Conservation (phyloP, 2,113 vertebrate genomes). For the Barnardius zonarius region DNA sequence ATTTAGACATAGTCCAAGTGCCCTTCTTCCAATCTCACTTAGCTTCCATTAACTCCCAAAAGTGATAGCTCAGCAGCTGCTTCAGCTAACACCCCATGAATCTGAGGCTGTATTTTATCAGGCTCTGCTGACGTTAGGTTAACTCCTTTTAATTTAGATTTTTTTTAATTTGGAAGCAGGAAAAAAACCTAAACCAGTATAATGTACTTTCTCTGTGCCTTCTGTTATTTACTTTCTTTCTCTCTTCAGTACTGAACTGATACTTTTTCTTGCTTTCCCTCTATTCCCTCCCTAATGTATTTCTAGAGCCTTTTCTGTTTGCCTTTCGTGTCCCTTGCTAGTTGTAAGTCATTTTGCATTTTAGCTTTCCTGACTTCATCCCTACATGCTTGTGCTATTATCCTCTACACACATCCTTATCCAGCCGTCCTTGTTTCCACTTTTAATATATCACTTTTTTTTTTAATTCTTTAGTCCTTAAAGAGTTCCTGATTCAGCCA, state of each 20-base stretch:
- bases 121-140: not conserved
- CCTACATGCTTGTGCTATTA: conserved; percentile 11
- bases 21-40: not conserved
- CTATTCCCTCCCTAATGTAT: not conserved
- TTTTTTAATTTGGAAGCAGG: not conserved
- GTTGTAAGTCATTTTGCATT: conserved; percentile 37
- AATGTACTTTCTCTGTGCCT: not conserved
- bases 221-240: not conserved
- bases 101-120: not conserved
- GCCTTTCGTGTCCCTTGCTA: not conserved
- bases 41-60: not conserved
- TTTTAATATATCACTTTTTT: not conserved
- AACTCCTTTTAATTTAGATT: not conserved
- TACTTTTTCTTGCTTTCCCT: not conserved
- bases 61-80: not conserved
- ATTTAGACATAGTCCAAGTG: not conserved
- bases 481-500: conserved; percentile 38
- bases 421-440: conserved; percentile 34
- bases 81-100: not conserved
- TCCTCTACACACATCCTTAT: not conserved
- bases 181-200: not conserved
- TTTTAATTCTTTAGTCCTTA: not conserved
- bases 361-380: conserved; percentile 24
- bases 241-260: not conserved
- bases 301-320: conserved; percentile 18